A percentile compares a stretch with the other conserved stretches of the same genome.
Conservation (phyloP, 2,113 vertebrate species). For the Lepisosteus osseus region DNA sequence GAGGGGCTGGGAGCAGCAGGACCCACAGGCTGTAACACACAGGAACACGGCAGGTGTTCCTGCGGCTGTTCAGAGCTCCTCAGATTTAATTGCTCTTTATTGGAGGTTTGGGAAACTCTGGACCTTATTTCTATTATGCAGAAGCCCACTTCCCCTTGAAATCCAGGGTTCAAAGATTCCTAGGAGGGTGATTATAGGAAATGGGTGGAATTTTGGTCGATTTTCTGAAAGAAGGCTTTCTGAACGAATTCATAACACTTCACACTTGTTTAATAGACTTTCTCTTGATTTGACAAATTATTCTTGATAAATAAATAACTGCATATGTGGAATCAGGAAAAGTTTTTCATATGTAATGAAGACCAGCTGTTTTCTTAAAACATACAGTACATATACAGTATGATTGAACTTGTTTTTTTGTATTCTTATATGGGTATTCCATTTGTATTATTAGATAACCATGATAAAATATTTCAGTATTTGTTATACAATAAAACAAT, state of each 20-base stretch:
- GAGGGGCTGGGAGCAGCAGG: background rate
- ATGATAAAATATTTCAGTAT: too few relatives aligned
- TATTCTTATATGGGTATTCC: too few relatives aligned
- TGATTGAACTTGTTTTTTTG: too few relatives aligned
- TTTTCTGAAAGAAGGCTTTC: background rate
- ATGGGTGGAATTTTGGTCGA: background rate
- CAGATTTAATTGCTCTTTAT: background rate
- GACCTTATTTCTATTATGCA: background rate
- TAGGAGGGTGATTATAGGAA: conserved; percentile 4
- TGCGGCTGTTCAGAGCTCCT: background rate
- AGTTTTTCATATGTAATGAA: too few relatives aligned
- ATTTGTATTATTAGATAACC: too few relatives aligned
- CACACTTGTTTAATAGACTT: background rate
- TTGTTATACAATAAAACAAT: too few relatives aligned
- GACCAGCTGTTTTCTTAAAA: too few relatives aligned
- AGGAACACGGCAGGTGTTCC: background rate
- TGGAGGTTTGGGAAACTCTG: background rate
- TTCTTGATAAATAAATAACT: too few relatives aligned
- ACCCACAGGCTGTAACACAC: background rate
- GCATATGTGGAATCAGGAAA: too few relatives aligned
- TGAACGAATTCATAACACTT: background rate
- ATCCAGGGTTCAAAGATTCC: background rate
- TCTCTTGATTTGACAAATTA: too few relatives aligned
- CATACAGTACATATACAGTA: too few relatives aligned
- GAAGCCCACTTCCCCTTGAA: background rate